Base-by-base conservation (phyloP, 1,140 invertebrate species). In the Leucophenga varia region DNA sequence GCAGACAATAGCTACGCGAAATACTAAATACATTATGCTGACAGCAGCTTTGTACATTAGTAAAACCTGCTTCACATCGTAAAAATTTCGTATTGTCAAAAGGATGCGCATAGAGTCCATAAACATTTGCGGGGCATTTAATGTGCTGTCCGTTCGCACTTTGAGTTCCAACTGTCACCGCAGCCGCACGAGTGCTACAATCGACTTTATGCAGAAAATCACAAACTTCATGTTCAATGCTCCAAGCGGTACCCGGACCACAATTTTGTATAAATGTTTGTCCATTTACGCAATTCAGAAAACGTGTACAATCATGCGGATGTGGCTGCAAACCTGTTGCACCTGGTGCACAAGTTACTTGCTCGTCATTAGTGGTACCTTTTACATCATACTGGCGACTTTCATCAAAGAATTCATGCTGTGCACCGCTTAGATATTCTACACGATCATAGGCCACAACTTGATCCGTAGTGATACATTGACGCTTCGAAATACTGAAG, bases 201-300 rank as follows among this genome's bases (percentile, higher is more conserved):
- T 78, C 76, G 1, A 85, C 84, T 67, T 85, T 85, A 36, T 78
- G 54, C 0, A 81, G 79, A 54, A 79, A 82, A 70, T 86, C 84
- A 54, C 85, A 86, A 49, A 82, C 79, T 22, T 79, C 54, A 3
- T 78, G 80, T 9, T 77, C 67, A 0, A 82, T 77, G 64, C 84
- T 85, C 58, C 86, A 87, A 1, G 82, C 55, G 0, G 84, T 85
- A 8, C 83, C 84, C 2, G 82, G 79, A 7, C 81, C 77, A 55
- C 85, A 87, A 10, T 79, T 77, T 59, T 81, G 77, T 1, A 81
- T 59, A 30, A 72, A 64, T 3, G 79, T 79, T 36, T 79, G 61
- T 2, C 82, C 82, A 32, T 82, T 80, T 76, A 79, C 84, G 56
- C 85, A 87, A 54, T 83, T 85, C 17, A 86, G 75, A 61, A 84